Evolutionary conservation across 2,113 vertebrate genomes (phyloP).

Genomic region (Nerophis lumbriciformis): DNA sequence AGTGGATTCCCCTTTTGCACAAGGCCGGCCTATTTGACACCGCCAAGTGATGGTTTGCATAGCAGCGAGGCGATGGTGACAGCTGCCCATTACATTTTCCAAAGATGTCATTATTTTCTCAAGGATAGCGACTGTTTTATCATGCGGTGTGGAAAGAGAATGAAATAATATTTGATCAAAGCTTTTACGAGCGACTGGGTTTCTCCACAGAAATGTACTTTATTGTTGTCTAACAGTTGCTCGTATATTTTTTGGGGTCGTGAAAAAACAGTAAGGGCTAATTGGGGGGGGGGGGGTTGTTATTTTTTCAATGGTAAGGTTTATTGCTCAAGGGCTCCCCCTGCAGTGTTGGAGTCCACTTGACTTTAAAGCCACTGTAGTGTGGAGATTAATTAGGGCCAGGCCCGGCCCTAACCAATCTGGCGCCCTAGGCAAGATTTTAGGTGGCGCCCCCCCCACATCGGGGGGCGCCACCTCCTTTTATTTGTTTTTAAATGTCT

Average conservation of each 20-base stretch:
- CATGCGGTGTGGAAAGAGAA: slow-evolving; percentile 14
- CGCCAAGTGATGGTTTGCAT: slow-evolving; percentile 44
- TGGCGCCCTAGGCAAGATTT: too few relatives aligned
- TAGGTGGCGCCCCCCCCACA: too few relatives aligned
- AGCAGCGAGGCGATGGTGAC: slow-evolving; percentile 14
- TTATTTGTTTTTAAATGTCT: too few relatives aligned
- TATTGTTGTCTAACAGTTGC: neutral
- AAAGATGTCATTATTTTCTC: slow-evolving; percentile 20
- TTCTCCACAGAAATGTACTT: neutral
- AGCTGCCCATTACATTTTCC: slow-evolving; percentile 29
- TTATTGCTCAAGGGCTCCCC: too few relatives aligned
- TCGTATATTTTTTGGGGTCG: neutral
- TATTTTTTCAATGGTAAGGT: too few relatives aligned
- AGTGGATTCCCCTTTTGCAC: slow-evolving; percentile 26
- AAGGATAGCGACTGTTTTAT: slow-evolving; percentile 7
- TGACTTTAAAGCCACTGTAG: too few relatives aligned
- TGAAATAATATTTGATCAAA: slow-evolving; percentile 19
- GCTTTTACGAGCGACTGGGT: neutral
- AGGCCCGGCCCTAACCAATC: too few relatives aligned
- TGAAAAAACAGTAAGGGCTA: neutral
- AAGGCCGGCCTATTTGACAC: slow-evolving; percentile 39
- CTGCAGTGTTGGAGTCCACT: too few relatives aligned
- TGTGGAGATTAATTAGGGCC: too few relatives aligned
- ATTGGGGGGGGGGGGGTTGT: too few relatives aligned
- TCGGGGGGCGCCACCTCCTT: too few relatives aligned